These are phyloP conservation scores for Erynnis tages DNA, from an alignment of 2,888 invertebrate species.

Conservation along the genomic window DNA sequence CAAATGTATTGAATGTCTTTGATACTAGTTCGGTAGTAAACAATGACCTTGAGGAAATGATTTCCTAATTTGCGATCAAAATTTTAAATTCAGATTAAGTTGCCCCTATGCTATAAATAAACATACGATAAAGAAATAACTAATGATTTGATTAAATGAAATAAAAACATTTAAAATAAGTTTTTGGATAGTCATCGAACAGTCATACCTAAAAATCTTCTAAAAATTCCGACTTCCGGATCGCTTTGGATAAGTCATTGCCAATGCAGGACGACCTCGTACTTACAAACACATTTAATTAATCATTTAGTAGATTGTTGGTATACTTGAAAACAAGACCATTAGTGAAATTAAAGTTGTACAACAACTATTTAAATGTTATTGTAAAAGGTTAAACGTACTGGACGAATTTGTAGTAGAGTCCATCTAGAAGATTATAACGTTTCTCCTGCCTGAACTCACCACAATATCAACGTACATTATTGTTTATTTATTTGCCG, in stretches of 20 bases:
- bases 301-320: background rate
- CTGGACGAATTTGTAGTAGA: no score
- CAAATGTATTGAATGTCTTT: no score
- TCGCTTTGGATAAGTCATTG: constrained; percentile 6
- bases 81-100: no score
- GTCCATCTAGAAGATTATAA: background rate
- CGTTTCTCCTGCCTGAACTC: no score
- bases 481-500: background rate
- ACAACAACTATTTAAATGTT: background rate
- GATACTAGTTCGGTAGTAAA: no score
- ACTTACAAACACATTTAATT: background rate
- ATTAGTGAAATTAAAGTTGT: no score
- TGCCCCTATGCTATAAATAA: background rate
- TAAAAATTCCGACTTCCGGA: constrained; percentile 2
- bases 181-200: constrained; percentile 3
- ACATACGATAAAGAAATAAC: no score
- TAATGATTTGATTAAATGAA: no score
- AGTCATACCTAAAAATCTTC: background rate
- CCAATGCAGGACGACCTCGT: constrained; percentile 6
- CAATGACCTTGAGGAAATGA: no score
- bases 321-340: background rate
- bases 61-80: no score
- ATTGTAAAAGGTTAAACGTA: background rate
- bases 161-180: background rate
- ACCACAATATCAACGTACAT: background rate